A percentile compares a stretch with the other conserved stretches of the same genome.
phyloP scores from a whole-genome alignment of 2,113 vertebrate genomes.

The Thunnus thynnus region DNA sequence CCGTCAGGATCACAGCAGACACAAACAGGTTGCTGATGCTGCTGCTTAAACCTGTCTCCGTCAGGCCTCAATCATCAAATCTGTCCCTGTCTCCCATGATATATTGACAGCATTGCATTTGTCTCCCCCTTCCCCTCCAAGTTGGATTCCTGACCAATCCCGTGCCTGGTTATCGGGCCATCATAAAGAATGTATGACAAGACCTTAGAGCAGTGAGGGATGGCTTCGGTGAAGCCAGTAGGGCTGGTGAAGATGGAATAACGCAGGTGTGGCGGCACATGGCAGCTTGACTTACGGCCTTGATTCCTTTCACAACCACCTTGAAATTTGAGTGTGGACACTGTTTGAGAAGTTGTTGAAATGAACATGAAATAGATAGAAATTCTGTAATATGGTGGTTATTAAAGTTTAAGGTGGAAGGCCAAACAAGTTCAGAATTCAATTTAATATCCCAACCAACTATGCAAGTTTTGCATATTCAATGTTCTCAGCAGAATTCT shows the following conservation, averaged over 20 bases:
- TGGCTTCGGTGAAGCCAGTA: conserved; percentile 56
- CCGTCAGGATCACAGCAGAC: conserved; percentile 75
- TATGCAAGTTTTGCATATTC: conserved; percentile 7
- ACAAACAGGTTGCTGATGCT: conserved; percentile 83
- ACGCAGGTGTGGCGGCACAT: conserved; percentile 52
- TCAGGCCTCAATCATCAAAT: conserved; percentile 77
- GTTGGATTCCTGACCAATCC: conserved; percentile 72
- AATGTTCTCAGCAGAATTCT: conserved; percentile 8
- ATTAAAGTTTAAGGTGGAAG: conserved; percentile 20
- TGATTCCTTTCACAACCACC: conserved; percentile 50
- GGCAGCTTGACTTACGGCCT: conserved; percentile 62
- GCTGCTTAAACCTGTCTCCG: conserved; percentile 76
- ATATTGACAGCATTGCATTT: conserved; percentile 75
- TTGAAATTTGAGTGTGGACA: conserved; percentile 53
- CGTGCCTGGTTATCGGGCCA: conserved; percentile 50
- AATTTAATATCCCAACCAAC: not conserved
- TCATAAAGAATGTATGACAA: conserved; percentile 83
- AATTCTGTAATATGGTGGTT: conserved; percentile 2
- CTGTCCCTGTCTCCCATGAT: conserved; percentile 76
- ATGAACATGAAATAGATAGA: conserved; percentile 34
- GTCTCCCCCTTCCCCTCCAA: conserved; percentile 44
- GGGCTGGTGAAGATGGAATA: conserved; percentile 64
- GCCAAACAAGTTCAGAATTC: conserved; percentile 24
- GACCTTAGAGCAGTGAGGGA: conserved; percentile 66
- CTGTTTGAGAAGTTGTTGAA: conserved; percentile 48